Evolutionary conservation across 2,888 invertebrate genomes (phyloP).

Genomic region (Zygaena filipendulae): DNA sequence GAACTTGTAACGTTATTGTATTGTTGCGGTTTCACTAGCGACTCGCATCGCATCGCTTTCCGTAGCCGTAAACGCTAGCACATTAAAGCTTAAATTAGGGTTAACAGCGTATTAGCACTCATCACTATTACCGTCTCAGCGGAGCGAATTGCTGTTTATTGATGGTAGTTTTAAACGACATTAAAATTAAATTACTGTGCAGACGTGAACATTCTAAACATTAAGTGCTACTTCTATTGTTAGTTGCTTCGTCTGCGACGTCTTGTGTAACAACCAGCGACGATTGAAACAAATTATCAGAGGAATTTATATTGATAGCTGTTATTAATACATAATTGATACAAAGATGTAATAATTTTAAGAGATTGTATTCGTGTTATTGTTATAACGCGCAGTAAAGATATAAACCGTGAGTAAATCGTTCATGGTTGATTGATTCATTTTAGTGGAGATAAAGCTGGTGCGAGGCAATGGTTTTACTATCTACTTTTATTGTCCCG

Average conservation of each 20-base stretch:
- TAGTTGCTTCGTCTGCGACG: too few relatives aligned
- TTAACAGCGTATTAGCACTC: constrained; percentile 34
- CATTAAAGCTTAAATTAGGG: constrained; percentile 36
- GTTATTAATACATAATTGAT: too few relatives aligned
- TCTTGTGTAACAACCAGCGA: too few relatives aligned
- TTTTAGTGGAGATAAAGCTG: constrained; percentile 42
- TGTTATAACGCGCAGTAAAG: too few relatives aligned
- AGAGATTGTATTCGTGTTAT: too few relatives aligned
- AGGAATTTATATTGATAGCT: too few relatives aligned
- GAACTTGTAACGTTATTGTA: constrained; percentile 29
- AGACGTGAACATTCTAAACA: too few relatives aligned
- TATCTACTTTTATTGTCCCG: constrained; percentile 43
- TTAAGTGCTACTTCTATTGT: too few relatives aligned
- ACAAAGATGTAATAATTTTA: too few relatives aligned
- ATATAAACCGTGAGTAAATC: constrained; percentile 29
- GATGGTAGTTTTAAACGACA: constrained; percentile 35
- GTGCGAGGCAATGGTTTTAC: constrained; percentile 32
- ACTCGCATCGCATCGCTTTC: constrained; percentile 26
- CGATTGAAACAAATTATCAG: too few relatives aligned
- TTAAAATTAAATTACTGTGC: too few relatives aligned
- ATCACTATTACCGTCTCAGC: constrained; percentile 33
- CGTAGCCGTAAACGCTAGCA: constrained; percentile 17
- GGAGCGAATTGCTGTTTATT: constrained; percentile 42
- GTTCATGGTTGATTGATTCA: constrained; percentile 50
- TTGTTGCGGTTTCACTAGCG: constrained; percentile 27